These are phyloP conservation scores for Chaenodraco wilsoni DNA, from an alignment of 2,797 vertebrate species.

Conservation along the genomic window DNA sequence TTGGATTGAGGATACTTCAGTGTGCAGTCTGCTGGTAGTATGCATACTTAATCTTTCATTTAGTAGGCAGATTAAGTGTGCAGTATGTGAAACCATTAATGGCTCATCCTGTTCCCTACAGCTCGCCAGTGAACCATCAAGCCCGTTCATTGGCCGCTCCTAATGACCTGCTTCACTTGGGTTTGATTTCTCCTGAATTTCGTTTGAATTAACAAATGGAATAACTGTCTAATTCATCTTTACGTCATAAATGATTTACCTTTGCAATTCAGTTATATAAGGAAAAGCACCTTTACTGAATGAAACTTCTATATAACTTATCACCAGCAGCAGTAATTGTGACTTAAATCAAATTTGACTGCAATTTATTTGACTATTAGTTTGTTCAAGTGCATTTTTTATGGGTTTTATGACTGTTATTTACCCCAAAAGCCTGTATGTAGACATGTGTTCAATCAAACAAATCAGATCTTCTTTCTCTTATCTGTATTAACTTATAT, in stretches of 20 bases:
- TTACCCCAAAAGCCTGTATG: neutral
- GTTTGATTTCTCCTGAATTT: neutral
- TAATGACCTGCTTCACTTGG: neutral
- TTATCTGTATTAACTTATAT: constrained; percentile 5
- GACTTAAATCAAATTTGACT: neutral
- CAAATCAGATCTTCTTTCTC: neutral
- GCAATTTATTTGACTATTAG: neutral
- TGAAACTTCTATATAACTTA: neutral
- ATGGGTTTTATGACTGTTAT: neutral
- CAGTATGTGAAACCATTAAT: constrained; percentile 7
- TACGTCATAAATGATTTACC: neutral
- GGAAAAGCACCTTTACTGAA: constrained; percentile 11
- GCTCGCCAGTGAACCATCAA: constrained; percentile 77
- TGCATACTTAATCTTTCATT: too few relatives aligned
- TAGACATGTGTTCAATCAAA: neutral
- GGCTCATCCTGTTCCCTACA: constrained; percentile 36
- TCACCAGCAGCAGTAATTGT: neutral
- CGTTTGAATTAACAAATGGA: constrained; percentile 8
- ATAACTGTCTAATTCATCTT: neutral
- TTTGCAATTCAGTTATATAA: constrained; percentile 13
- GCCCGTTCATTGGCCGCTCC: constrained; percentile 62
- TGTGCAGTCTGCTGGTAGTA: neutral
- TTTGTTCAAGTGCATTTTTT: neutral
- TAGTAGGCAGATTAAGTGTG: too few relatives aligned
- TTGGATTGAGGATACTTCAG: neutral